Evolutionary conservation across 1,140 invertebrate species (phyloP).

Genomic region (Sycophaga agraensis): DNA sequence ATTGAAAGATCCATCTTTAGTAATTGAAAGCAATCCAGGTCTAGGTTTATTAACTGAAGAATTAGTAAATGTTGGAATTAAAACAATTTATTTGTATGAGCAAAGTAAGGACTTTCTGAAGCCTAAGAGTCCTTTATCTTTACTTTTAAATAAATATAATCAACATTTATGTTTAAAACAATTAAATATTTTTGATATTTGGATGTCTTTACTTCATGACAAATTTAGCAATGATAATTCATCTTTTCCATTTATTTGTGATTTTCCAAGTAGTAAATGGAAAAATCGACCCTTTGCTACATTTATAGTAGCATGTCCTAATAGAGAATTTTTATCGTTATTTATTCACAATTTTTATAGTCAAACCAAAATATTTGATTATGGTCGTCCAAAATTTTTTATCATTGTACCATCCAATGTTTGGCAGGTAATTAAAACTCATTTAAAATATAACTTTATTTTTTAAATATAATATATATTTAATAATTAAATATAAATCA

Average conservation of each 20-base stretch:
- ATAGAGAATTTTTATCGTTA: constrained; percentile 18
- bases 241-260: background rate
- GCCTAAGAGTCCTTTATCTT: background rate
- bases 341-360: constrained; percentile 31
- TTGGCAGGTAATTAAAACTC: constrained; percentile 37
- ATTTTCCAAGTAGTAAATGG: constrained; percentile 30
- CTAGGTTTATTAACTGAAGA: constrained; percentile 41
- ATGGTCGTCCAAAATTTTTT: constrained; percentile 37
- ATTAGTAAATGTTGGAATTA: constrained; percentile 38
- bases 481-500: background rate
- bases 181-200: constrained; percentile 28
- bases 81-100: constrained; percentile 38
- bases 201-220: constrained; percentile 2
- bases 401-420: constrained; percentile 30
- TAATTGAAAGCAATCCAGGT: constrained; percentile 44
- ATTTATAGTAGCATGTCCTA: constrained; percentile 30
- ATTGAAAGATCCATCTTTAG: constrained; percentile 17
- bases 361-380: constrained; percentile 28
- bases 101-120: background rate
- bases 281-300: constrained; percentile 32
- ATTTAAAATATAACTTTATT: background rate
- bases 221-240: background rate
- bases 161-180: constrained; percentile 16
- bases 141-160: constrained; percentile 24
- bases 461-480: background rate